Evolutionary conservation across 35 echinoderm and acorn worm species (phyloP).

Genomic region (Amphiura filiformis): DNA sequence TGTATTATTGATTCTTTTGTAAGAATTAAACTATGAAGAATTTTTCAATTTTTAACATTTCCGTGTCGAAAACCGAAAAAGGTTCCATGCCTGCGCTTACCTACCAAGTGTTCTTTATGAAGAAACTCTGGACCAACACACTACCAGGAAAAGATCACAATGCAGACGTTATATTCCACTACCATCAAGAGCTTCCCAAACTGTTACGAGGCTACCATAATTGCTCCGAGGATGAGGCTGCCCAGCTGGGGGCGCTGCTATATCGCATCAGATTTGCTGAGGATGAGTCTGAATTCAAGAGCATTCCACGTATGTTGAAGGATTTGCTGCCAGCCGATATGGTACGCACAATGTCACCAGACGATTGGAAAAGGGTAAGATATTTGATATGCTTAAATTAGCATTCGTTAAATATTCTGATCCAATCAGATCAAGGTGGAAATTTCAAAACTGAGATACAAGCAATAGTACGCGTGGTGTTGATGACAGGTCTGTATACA

Average conservation of each 20-base stretch:
- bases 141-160: constrained; percentile 92
- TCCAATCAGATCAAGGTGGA: too few relatives aligned
- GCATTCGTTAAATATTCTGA: too few relatives aligned
- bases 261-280: constrained; percentile 79
- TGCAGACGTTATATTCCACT: constrained; percentile 94
- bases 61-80: background rate
- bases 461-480: too few relatives aligned
- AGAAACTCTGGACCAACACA: constrained; percentile 94
- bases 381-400: too few relatives aligned
- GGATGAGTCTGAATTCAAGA: constrained; percentile 84
- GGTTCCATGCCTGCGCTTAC: constrained; percentile 77
- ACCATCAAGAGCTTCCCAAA: constrained; percentile 93
- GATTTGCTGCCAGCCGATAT: constrained; percentile 75
- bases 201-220: constrained; percentile 90
- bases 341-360: constrained; percentile 56
- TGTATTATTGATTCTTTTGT: too few relatives aligned
- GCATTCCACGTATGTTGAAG: constrained; percentile 55
- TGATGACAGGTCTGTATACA: too few relatives aligned
- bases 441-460: too few relatives aligned
- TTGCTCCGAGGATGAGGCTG: constrained; percentile 82
- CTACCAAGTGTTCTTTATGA: constrained; percentile 98
- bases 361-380: constrained; percentile 96
- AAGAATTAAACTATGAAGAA: too few relatives aligned
- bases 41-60: background rate
- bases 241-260: constrained; percentile 78